Percentiles rank a stretch among this genome's conserved stretches.
phyloP scores from a whole-genome alignment of 2,888 invertebrate genomes.

The Ochlodes sylvanus region DNA sequence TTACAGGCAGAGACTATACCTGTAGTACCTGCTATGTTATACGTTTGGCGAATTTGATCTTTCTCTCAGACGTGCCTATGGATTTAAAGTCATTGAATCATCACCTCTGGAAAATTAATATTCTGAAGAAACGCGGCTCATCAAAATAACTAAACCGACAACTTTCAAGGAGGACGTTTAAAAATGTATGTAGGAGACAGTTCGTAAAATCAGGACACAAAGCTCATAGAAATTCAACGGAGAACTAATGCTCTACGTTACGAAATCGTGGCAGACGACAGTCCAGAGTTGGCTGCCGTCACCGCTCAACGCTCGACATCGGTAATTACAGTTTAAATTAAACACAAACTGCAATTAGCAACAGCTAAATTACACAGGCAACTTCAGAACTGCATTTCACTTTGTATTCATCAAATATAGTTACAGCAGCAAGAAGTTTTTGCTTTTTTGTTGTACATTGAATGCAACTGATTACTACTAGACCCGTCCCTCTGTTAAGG shows the following conservation, averaged over 20 bases:
- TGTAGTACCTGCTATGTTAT: too few species aligned
- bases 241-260: background rate
- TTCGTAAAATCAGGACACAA: background rate
- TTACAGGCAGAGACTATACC: too few species aligned
- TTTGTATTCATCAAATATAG: conserved; percentile 13
- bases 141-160: too few species aligned
- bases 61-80: too few species aligned
- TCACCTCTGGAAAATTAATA: too few species aligned
- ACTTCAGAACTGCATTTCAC: conserved; percentile 14
- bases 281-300: conserved; percentile 1
- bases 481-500: background rate
- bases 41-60: too few species aligned
- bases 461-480: background rate
- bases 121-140: too few species aligned
- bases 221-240: background rate
- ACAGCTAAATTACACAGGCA: conserved; percentile 14
- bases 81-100: too few species aligned
- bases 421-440: background rate
- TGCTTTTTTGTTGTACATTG: background rate
- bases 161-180: too few species aligned
- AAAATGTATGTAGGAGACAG: background rate
- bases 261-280: conserved; percentile 1
- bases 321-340: conserved; percentile 13
- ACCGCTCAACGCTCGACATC: conserved; percentile 8
- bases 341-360: conserved; percentile 15